Percentiles rank a stretch among this genome's conserved stretches.
Conservation (phyloP, 2,888 invertebrate species). For the Salticus scenicus region DNA sequence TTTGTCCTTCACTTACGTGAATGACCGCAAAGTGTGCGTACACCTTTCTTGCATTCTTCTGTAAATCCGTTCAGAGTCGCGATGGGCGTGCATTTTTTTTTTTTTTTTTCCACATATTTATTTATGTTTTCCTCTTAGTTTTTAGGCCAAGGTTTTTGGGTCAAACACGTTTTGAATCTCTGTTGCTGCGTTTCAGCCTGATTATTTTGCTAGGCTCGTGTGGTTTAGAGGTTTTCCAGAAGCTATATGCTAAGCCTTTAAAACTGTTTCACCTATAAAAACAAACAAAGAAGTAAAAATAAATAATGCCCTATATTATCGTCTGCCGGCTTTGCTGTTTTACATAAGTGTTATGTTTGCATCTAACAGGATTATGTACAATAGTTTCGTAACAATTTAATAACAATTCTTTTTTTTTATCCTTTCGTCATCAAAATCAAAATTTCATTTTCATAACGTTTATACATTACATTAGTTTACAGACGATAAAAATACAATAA, state of each 20-base stretch:
- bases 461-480: too few species aligned
- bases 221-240: not conserved
- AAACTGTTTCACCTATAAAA: not conserved
- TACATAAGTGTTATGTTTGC: not conserved
- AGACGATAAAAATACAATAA: too few species aligned
- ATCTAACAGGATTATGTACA: too few species aligned
- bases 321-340: not conserved
- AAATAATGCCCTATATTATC: conserved; percentile 14
- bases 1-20: conserved; percentile 34
- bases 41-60: conserved; percentile 21
- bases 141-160: conserved; percentile 67
- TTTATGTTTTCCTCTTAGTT: conserved; percentile 35
- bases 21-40: conserved; percentile 36
- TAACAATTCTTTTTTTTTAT: too few species aligned
- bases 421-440: too few species aligned
- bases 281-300: too few species aligned
- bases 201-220: not conserved
- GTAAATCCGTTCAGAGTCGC: conserved; percentile 11
- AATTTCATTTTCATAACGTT: too few species aligned
- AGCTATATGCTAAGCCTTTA: not conserved
- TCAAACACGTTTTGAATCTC: conserved; percentile 54
- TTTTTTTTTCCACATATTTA: conserved; percentile 12
- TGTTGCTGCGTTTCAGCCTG: conserved; percentile 27
- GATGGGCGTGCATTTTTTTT: conserved; percentile 27
- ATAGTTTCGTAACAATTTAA: too few species aligned